A percentile compares a stretch with the other conserved stretches of the same genome.
phyloP scores from a whole-genome alignment of 2,888 invertebrate genomes.

The Sinhomidia bicolor region DNA sequence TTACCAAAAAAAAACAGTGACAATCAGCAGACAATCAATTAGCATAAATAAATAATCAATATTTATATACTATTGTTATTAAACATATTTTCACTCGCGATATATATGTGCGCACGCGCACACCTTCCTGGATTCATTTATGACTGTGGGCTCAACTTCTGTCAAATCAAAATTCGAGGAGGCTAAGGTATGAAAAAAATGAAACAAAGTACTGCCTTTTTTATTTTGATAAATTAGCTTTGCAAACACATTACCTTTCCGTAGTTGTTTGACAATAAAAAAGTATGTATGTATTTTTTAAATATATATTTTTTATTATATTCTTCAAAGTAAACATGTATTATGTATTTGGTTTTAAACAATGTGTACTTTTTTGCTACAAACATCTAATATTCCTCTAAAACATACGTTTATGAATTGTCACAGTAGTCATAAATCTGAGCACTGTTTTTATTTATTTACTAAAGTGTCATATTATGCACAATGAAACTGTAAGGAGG shows the following conservation, averaged over 20 bases:
- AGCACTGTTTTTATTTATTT: constrained; percentile 38
- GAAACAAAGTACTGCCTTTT: background rate
- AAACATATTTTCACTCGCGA: background rate
- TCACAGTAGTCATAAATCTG: constrained; percentile 21
- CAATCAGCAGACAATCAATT: constrained; percentile 57
- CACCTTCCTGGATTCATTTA: background rate
- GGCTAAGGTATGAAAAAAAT: constrained; percentile 48
- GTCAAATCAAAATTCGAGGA: constrained; percentile 47
- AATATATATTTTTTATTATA: no score
- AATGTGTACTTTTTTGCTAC: no score
- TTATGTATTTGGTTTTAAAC: no score
- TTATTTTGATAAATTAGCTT: constrained; percentile 7
- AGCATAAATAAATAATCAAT: background rate
- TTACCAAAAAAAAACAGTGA: constrained; percentile 12
- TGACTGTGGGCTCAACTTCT: constrained; percentile 37
- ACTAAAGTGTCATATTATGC: constrained; percentile 57
- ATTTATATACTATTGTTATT: background rate
- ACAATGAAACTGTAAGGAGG: background rate
- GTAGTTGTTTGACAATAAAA: background rate
- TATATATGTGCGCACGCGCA: constrained; percentile 6
- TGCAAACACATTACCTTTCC: background rate
- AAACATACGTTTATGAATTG: background rate
- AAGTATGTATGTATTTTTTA: background rate
- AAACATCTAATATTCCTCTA: no score
- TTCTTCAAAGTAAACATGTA: background rate